Evolutionary conservation across 2,888 invertebrate species (phyloP).

Genomic region (Carcina quercana): DNA sequence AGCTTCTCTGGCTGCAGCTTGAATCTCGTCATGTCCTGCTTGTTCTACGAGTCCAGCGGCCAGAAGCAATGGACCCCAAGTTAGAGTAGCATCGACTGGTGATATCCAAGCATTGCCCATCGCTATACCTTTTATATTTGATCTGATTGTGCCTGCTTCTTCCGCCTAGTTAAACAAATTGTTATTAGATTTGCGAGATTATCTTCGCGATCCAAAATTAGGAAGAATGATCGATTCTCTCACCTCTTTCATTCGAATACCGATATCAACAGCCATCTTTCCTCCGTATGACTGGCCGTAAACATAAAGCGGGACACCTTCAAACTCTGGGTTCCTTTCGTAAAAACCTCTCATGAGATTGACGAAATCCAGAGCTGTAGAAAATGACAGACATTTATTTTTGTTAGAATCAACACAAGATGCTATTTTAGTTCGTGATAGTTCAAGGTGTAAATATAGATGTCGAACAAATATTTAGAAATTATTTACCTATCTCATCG

Average conservation of each 20-base stretch:
- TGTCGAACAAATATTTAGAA: too few relatives aligned
- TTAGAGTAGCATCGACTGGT: conserved; percentile 87
- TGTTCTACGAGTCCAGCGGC: conserved; percentile 83
- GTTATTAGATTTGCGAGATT: background rate
- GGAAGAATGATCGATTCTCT: conserved; percentile 7
- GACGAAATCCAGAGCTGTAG: conserved; percentile 82
- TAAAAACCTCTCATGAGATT: conserved; percentile 82
- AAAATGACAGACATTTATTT: conserved; percentile 1
- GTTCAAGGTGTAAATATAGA: too few relatives aligned
- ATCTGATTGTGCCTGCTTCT: conserved; percentile 72
- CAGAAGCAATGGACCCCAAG: conserved; percentile 88
- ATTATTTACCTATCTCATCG: conserved; percentile 53
- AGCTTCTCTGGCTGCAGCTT: conserved; percentile 70
- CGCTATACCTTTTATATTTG: conserved; percentile 84
- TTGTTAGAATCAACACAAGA: background rate
- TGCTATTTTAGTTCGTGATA: too few relatives aligned
- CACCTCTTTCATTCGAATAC: conserved; percentile 73
- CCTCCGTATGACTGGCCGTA: conserved; percentile 95
- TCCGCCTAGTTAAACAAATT: conserved; percentile 68
- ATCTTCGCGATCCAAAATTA: background rate
- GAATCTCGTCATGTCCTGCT: conserved; percentile 75
- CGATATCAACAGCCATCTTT: conserved; percentile 93
- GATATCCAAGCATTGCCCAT: conserved; percentile 94
- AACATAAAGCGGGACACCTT: conserved; percentile 84
- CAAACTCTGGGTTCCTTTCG: conserved; percentile 78